Evolutionary conservation across 2,797 vertebrate genomes (phyloP).

Genomic region (Ictinia mississippiensis): DNA sequence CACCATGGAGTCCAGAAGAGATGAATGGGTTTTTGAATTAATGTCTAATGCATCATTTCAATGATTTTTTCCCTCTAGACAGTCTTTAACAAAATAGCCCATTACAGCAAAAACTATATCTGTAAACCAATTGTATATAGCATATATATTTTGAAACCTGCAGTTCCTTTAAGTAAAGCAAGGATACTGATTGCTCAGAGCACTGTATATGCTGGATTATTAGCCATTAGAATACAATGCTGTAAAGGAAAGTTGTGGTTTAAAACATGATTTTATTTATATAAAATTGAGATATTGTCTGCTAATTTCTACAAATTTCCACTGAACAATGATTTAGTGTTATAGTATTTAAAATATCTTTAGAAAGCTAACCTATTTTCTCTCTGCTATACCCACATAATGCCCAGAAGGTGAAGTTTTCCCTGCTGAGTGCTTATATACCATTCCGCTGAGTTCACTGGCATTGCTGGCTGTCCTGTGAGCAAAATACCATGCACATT

Average conservation of each 20-base stretch:
- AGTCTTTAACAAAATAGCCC: slow-evolving; percentile 47
- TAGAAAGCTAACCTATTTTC: background rate
- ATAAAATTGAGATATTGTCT: background rate
- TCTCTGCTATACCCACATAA: background rate
- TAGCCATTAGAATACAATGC: background rate
- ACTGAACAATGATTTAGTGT: background rate
- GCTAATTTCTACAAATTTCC: background rate
- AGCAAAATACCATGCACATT: background rate
- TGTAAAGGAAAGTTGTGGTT: background rate
- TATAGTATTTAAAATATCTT: background rate
- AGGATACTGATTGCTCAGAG: background rate
- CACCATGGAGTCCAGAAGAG: slow-evolving; percentile 17
- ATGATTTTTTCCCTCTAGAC: background rate
- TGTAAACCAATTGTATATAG: background rate
- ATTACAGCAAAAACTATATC: background rate
- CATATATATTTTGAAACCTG: background rate
- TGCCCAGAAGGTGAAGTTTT: background rate
- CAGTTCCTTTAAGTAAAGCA: slow-evolving; percentile 6
- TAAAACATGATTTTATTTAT: background rate
- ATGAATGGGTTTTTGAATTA: background rate
- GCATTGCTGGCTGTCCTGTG: background rate
- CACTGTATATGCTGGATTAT: background rate
- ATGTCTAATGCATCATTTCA: slow-evolving; percentile 7
- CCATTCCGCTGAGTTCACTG: background rate
- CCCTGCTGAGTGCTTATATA: background rate